phyloP scores from a whole-genome alignment of 1,140 invertebrate species.

The Carposina sasakii region DNA sequence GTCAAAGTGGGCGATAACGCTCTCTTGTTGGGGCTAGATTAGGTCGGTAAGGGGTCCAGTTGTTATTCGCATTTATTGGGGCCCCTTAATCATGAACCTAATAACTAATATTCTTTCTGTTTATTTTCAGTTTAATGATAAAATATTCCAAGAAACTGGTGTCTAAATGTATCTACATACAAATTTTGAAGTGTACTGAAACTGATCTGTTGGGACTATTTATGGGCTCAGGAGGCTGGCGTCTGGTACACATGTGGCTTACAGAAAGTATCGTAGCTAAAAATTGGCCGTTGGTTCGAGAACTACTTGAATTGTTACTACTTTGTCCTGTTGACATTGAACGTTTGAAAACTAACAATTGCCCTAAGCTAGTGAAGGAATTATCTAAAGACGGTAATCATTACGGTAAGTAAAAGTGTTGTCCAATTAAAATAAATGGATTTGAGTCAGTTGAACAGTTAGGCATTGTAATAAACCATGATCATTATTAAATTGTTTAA shows the following conservation, averaged over 20 bases:
- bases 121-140: slow-evolving; percentile 89
- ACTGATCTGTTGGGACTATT: slow-evolving; percentile 88
- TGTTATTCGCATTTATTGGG: too few species aligned
- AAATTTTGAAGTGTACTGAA: slow-evolving; percentile 93
- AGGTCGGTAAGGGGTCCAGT: too few species aligned
- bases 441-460: too few species aligned
- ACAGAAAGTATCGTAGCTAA: slow-evolving; percentile 86
- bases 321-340: slow-evolving; percentile 91
- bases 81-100: too few species aligned
- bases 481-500: too few species aligned
- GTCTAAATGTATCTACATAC: slow-evolving; percentile 95
- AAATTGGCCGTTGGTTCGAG: slow-evolving; percentile 89
- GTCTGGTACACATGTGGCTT: slow-evolving; percentile 89
- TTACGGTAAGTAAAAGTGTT: slow-evolving; percentile 83
- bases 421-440: too few species aligned
- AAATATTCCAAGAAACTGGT: slow-evolving; percentile 97
- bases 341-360: slow-evolving; percentile 90
- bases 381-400: slow-evolving; percentile 87
- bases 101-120: too few species aligned
- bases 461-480: too few species aligned
- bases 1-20: too few species aligned
- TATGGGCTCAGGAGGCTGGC: slow-evolving; percentile 93
- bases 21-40: too few species aligned
- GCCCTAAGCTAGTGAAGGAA: slow-evolving; percentile 92
- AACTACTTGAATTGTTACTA: slow-evolving; percentile 87